Evolutionary conservation across 2,888 invertebrate genomes (phyloP), one percentile per base, ranked within the genome.

Genomic region (Noctua janthina): DNA sequence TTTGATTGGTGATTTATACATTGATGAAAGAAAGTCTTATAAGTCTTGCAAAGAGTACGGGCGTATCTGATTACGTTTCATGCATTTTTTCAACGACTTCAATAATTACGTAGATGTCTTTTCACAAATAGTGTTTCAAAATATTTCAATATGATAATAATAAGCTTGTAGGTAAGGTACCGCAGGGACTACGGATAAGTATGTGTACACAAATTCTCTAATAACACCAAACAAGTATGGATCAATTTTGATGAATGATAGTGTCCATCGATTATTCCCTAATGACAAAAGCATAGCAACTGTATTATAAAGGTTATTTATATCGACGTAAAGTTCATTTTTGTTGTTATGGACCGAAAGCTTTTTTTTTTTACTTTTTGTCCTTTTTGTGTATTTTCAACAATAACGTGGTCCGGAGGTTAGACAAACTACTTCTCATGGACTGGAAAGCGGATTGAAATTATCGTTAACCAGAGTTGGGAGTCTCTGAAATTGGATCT

Each of bases 161-260:
- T 54, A 54, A 54, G 23, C 20, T 0, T 10, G 1, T 23, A 35
- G 17, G 35, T 8, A 17, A 64, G 39, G 23, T 23, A 54, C 64
- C 64, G 1, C 35, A 66, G 20, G 4, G 17, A 35, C 62, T 17
- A 29, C 17, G 7, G 13, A 29, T 49, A 68, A 49, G 17, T 70
- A 59, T 43, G 7, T 46, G 7, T 71, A 51, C 3, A 81, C 20
- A 46, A 46, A 43, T 51, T 15, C 10, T 35, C 20, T 71, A 62
- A 64, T 62, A 51, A 51, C 20, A 20, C 54, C 20, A 70, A 67
- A 72, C 66, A 73, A 46, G 5, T 59, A 35, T 39, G 23, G 35
- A 56, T 73, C 54, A 54, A 76, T 67, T 56, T 71, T 81, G 86
- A 81, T 68, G 13, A 74, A 85, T 72, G 74, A 77, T 29, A 29